Evolutionary conservation across 2,113 vertebrate species (phyloP).

Genomic region (Hystrix cristata): DNA sequence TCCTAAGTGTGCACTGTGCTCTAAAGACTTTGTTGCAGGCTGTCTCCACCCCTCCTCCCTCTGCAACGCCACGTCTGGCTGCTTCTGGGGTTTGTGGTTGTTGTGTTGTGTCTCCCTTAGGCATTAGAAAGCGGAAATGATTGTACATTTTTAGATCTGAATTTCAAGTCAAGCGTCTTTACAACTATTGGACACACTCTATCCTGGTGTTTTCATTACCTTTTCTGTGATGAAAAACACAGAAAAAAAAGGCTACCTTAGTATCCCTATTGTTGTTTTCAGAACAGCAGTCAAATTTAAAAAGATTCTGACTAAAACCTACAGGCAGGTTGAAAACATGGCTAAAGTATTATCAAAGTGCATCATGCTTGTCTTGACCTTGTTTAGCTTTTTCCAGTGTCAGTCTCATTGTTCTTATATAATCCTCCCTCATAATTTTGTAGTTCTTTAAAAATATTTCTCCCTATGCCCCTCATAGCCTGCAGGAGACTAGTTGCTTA

Average conservation of each 20-base stretch:
- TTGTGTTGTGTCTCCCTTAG: conserved; percentile 1
- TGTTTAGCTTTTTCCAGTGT: conserved; percentile 11
- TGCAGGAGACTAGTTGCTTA: not conserved
- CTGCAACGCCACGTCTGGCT: accelerated
- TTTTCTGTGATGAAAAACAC: not conserved
- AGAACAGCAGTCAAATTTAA: not conserved
- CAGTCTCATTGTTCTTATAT: not conserved
- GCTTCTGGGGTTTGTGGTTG: no score
- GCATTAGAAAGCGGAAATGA: not conserved
- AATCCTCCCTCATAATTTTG: not conserved
- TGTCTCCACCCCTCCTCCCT: accelerated
- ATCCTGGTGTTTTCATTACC: not conserved
- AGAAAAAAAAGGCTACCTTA: not conserved
- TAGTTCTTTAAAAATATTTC: not conserved
- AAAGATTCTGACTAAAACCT: not conserved
- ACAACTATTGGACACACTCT: not conserved
- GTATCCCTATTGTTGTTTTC: not conserved
- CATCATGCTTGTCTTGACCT: not conserved
- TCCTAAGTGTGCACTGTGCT: not conserved
- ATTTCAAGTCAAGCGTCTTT: not conserved
- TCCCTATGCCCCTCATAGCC: not conserved
- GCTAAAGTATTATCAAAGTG: not conserved
- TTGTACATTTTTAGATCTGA: not conserved
- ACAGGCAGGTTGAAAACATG: not conserved
- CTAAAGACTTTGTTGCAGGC: not conserved